Evolutionary conservation across 2,113 vertebrate species (phyloP).

Genomic region (Polypterus bichir): DNA sequence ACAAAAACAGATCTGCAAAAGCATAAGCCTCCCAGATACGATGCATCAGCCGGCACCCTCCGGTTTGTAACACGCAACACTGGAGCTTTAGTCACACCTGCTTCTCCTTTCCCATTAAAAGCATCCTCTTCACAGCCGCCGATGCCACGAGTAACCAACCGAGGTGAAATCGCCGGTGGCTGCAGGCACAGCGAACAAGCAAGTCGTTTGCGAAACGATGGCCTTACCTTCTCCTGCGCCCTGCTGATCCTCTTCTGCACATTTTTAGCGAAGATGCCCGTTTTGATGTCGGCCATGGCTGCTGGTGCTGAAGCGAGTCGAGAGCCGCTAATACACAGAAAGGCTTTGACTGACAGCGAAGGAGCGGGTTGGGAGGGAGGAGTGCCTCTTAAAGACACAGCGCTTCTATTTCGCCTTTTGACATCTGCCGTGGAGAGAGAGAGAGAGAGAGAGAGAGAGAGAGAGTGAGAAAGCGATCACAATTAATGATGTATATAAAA

Average conservation of each 20-base stretch:
- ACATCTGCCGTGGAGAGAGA: conserved; percentile 1
- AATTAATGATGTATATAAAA: no score
- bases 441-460: conserved; percentile 7
- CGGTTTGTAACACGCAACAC: neutral
- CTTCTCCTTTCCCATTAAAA: conserved; percentile 11
- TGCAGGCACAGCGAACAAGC: no score
- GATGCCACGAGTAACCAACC: no score
- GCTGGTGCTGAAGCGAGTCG: conserved; percentile 31
- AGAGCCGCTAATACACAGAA: conserved; percentile 28
- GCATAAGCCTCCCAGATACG: no score
- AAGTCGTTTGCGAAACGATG: no score
- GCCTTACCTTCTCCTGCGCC: conserved; percentile 84
- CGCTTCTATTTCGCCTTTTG: neutral
- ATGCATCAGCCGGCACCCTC: no score
- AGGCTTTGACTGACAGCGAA: conserved; percentile 18
- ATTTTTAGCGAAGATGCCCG: conserved; percentile 91
- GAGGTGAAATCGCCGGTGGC: no score
- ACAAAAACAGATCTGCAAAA: no score
- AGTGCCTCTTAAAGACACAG: conserved; percentile 26
- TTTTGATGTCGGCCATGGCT: conserved; percentile 93
- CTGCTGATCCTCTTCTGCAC: conserved; percentile 86
- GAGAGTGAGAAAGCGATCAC: neutral
- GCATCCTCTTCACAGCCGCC: conserved; percentile 10
- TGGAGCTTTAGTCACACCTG: conserved; percentile 11
- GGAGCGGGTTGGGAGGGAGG: conserved; percentile 20